Base-by-base conservation (phyloP, 2,113 vertebrate species). In the Baryphthengus martii region DNA sequence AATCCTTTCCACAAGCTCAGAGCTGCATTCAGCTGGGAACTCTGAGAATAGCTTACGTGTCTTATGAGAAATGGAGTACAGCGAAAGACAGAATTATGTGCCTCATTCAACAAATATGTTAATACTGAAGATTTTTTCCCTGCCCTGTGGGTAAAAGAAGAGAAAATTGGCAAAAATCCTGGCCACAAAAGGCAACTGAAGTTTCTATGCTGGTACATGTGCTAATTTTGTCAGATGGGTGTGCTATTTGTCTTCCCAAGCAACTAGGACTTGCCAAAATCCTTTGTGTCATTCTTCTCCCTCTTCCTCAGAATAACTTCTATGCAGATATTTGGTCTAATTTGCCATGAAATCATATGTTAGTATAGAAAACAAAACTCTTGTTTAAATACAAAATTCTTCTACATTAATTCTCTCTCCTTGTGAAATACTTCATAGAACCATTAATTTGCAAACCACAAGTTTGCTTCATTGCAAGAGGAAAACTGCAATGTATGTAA, bases 1-100 rank as follows among this genome's bases (percentile, higher is more conserved):
- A 95, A 96, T 97, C 95, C 92, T 87, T 94, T 96, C 88, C 88
- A 87, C 76, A 87, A 87, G 84, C 76, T 93, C 83, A 92, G 83
- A 93, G 52, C 73, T 90, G 92, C 88, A 49, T 96, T 96, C 95
- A 96, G 29, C 73, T 93, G 92, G 88, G 96, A 94, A 87, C 78
- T 88, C 76, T 86, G 90, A 96, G 88, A 92, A 81, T 42, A 86
- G 76, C 72, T 94, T 74, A 81, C 82, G 79, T 52, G 85, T 40
- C 70, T 92, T 95, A 45, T 81, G 92, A 96, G 92, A 90, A 88
- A 95, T 49, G 40, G 37, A 93, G 21, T n/a, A 62, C 33, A 70
- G 37, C 31, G 61, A 90, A 95, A 97, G 79, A 66, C 40, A 83
- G 77, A 92, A 88, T 94, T 89, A 85, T 90, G 83, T 79, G 68